Evolutionary conservation across 2,888 invertebrate genomes (phyloP).

Genomic region (Oscheius sp.): DNA sequence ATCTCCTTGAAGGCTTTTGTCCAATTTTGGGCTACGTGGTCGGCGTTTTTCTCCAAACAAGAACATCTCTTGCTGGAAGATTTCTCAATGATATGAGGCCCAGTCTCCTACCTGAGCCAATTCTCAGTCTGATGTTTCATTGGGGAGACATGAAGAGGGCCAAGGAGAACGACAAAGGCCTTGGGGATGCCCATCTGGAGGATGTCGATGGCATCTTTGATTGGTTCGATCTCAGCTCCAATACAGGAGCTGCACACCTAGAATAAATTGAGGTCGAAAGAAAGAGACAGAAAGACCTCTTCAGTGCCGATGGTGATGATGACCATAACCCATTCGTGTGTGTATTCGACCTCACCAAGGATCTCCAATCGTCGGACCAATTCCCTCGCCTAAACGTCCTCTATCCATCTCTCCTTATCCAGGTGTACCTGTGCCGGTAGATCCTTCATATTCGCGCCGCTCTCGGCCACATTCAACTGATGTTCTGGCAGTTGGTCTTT

Average conservation of each 20-base stretch:
- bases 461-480: constrained; percentile 68
- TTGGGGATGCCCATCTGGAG: constrained; percentile 66
- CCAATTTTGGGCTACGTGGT: constrained; percentile 61
- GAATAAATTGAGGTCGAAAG: background rate
- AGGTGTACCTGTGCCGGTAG: constrained; percentile 66
- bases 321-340: constrained; percentile 70
- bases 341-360: constrained; percentile 59
- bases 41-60: constrained; percentile 64
- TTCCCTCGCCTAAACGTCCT: no score
- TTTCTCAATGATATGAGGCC: background rate
- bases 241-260: constrained; percentile 64
- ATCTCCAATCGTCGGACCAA: constrained; percentile 58
- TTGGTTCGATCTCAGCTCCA: constrained; percentile 58
- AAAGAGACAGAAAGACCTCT: constrained; percentile 51
- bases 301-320: constrained; percentile 72
- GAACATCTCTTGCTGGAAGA: constrained; percentile 57
- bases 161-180: constrained; percentile 67
- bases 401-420: no score
- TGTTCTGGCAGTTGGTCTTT: constrained; percentile 65
- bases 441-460: constrained; percentile 59
- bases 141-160: constrained; percentile 69
- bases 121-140: constrained; percentile 63
- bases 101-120: constrained; percentile 56
- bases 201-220: constrained; percentile 61
- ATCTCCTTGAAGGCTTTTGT: constrained; percentile 45